phyloP scores from a whole-genome alignment of 1,140 invertebrate genomes.

The Zeugodacus cucurbitae region DNA sequence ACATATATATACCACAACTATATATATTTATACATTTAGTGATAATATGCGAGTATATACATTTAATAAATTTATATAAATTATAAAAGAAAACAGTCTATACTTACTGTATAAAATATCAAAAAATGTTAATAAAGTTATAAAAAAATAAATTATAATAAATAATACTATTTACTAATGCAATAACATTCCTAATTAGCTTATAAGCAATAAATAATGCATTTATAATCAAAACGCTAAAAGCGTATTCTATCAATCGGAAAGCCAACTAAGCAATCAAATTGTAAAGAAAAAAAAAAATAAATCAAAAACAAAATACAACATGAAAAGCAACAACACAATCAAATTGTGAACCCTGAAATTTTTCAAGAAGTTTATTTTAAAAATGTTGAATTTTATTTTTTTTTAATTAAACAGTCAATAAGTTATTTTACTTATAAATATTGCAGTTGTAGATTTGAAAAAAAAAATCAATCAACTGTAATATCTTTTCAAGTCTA shows the following conservation, averaged over 20 bases:
- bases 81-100: no score
- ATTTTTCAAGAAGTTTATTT: neutral
- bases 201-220: constrained; percentile 14
- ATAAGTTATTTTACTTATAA: no score
- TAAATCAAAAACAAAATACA: neutral
- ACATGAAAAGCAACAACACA: neutral
- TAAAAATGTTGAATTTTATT: neutral
- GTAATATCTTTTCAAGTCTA: no score
- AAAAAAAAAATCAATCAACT: no score
- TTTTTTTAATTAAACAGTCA: no score
- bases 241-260: neutral
- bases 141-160: neutral
- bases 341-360: neutral
- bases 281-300: neutral
- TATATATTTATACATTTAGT: no score
- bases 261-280: neutral
- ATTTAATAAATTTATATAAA: no score
- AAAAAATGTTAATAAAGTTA: neutral
- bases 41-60: no score
- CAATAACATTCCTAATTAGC: neutral
- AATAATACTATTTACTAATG: neutral
- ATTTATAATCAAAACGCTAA: constrained; percentile 14
- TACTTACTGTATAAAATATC: no score
- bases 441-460: no score
- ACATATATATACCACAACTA: no score